Conservation (phyloP, 2,797 vertebrate genomes). For the Poecilia picta region DNA sequence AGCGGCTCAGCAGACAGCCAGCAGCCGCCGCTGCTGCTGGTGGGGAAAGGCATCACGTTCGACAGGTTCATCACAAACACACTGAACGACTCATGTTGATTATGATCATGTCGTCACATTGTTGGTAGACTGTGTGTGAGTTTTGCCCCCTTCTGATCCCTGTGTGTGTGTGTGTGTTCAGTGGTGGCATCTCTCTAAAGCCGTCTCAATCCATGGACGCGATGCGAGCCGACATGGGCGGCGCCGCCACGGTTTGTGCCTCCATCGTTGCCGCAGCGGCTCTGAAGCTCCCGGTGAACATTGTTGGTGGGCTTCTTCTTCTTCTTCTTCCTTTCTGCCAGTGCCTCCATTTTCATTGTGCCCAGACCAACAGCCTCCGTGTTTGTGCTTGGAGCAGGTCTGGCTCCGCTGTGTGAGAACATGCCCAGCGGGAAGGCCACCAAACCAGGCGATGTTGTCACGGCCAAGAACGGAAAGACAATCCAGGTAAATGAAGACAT, state of each 20-base stretch:
- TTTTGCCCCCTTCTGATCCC: background rate
- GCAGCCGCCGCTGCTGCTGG: slow-evolving; percentile 87
- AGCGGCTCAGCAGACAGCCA: slow-evolving; percentile 78
- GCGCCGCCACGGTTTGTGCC: slow-evolving; percentile 92
- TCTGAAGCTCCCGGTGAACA: slow-evolving; percentile 90
- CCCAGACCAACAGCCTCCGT: background rate
- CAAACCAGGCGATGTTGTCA: slow-evolving; percentile 95
- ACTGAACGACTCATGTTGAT: background rate
- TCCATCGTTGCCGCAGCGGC: slow-evolving; percentile 91
- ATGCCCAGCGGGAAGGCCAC: slow-evolving; percentile 95
- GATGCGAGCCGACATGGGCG: slow-evolving; percentile 98
- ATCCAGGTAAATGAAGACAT: slow-evolving; percentile 86
- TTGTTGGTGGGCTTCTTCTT: slow-evolving; percentile 84
- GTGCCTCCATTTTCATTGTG: background rate
- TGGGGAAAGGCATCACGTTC: slow-evolving; percentile 97
- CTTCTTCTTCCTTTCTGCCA: background rate
- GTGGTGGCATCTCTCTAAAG: slow-evolving; percentile 98
- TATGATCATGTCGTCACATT: background rate
- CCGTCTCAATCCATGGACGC: slow-evolving; percentile 92
- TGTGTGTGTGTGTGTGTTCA: slow-evolving; percentile 46
- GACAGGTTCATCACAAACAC: slow-evolving; percentile 85
- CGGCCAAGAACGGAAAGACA: slow-evolving; percentile 95
- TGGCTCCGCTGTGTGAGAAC: slow-evolving; percentile 97
- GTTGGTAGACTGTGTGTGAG: background rate
- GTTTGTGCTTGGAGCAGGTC: slow-evolving; percentile 75